Evolutionary conservation across 2,888 invertebrate species (phyloP).

Genomic region (Antheraea assamensis): DNA sequence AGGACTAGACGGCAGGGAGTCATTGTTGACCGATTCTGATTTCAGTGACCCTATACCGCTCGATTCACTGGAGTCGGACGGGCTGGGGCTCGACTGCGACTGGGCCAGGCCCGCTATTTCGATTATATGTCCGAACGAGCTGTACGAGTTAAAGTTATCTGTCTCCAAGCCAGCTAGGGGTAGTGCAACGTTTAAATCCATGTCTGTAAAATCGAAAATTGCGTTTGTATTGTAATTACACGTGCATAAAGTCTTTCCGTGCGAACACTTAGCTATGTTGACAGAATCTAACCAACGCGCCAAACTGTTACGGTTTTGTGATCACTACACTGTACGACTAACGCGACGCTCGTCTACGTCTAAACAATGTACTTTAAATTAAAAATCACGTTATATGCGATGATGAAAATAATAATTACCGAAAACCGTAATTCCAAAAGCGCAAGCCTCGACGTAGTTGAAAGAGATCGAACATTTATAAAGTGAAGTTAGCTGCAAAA

Average conservation of each 20-base stretch:
- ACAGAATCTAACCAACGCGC: slow-evolving; percentile 77
- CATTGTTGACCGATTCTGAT: slow-evolving; percentile 75
- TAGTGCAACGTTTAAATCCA: slow-evolving; percentile 84
- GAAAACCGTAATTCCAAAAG: slow-evolving; percentile 75
- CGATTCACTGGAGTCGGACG: slow-evolving; percentile 83
- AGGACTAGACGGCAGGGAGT: slow-evolving; percentile 79
- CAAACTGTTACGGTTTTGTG: slow-evolving; percentile 58
- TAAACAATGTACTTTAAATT: slow-evolving; percentile 40
- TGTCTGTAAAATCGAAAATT: slow-evolving; percentile 72
- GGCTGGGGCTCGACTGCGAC: slow-evolving; percentile 79
- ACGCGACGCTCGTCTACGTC: slow-evolving; percentile 48
- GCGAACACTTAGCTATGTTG: slow-evolving; percentile 71
- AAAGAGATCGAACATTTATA: slow-evolving; percentile 79
- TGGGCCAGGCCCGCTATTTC: slow-evolving; percentile 77
- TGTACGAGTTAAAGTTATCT: slow-evolving; percentile 77
- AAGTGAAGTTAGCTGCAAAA: slow-evolving; percentile 71
- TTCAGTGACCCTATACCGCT: slow-evolving; percentile 83
- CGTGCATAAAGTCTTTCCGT: slow-evolving; percentile 71
- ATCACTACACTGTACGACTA: slow-evolving; percentile 47
- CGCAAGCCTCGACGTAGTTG: slow-evolving; percentile 77
- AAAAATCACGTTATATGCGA: slow-evolving; percentile 46
- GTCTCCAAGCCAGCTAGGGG: slow-evolving; percentile 81
- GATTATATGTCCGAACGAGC: slow-evolving; percentile 75
- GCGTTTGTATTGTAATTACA: slow-evolving; percentile 67
- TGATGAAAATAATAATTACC: slow-evolving; percentile 74